These are phyloP conservation scores for Galleria mellonella DNA, from an alignment of 1,140 invertebrate species.

Conservation along the genomic window DNA sequence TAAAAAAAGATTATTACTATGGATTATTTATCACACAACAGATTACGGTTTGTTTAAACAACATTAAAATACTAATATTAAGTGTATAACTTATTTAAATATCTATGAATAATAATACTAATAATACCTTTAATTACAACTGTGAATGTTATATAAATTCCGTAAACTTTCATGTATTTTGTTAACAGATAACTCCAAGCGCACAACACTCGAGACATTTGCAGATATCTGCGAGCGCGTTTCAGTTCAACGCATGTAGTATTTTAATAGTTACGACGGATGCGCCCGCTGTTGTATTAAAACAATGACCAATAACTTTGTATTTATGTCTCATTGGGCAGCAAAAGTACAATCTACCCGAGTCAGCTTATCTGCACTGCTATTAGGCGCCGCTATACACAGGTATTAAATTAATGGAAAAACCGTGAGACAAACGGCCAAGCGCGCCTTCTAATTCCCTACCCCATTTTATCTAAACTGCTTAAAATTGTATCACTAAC, in stretches of 20 bases:
- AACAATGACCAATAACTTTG: slow-evolving; percentile 67
- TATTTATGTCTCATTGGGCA: slow-evolving; percentile 55
- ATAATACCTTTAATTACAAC: too few species aligned
- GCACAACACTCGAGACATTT: slow-evolving; percentile 9
- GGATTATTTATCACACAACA: too few species aligned
- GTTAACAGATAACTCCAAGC: not conserved
- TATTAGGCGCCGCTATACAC: slow-evolving; percentile 7
- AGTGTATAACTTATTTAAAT: too few species aligned
- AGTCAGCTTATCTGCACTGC: slow-evolving; percentile 15
- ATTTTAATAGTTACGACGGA: slow-evolving; percentile 56
- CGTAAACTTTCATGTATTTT: too few species aligned
- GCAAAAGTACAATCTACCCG: slow-evolving; percentile 24
- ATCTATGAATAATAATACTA: too few species aligned
- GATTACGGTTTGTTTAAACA: too few species aligned
- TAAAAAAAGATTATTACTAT: too few species aligned
- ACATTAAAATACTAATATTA: too few species aligned
- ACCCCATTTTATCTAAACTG: too few species aligned
- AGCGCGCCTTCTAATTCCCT: too few species aligned
- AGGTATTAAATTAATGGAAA: slow-evolving; percentile 10
- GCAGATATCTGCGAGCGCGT: slow-evolving; percentile 31
- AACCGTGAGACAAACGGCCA: not conserved
- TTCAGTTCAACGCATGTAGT: slow-evolving; percentile 50
- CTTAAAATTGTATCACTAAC: too few species aligned
- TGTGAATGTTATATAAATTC: too few species aligned
- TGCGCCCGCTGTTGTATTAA: slow-evolving; percentile 49